Conservation (phyloP, 2,888 invertebrate genomes). For the Oligia latruncula region DNA sequence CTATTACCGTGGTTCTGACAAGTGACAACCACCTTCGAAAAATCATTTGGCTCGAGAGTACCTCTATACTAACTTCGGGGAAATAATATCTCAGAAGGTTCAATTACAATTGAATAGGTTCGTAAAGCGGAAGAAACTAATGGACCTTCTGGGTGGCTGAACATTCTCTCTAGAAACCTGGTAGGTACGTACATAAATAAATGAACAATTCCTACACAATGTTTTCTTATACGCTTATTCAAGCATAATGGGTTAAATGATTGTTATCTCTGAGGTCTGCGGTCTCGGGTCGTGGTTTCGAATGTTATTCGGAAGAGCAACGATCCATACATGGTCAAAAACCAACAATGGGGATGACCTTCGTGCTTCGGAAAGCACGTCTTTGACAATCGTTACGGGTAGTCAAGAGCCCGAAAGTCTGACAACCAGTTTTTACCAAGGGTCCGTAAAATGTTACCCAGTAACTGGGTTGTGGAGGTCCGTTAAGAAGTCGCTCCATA, state of each 20-base stretch:
- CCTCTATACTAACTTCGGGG: background rate
- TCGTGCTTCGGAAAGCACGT: no score
- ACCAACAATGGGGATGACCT: background rate
- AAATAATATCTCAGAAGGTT: background rate
- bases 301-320: background rate
- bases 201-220: slow-evolving; percentile 3
- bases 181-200: background rate
- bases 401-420: no score
- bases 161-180: background rate
- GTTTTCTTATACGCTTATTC: slow-evolving; percentile 2
- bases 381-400: no score
- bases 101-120: background rate
- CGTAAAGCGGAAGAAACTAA: background rate
- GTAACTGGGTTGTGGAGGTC: no score
- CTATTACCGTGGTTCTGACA: background rate
- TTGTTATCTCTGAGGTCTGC: background rate
- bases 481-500: no score
- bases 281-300: background rate
- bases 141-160: background rate
- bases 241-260: slow-evolving; percentile 15
- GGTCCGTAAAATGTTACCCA: no score
- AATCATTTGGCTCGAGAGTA: background rate
- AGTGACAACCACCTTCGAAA: background rate
- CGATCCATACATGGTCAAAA: background rate
- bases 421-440: no score